phyloP scores from a whole-genome alignment of 2,797 vertebrate genomes.

The Xenopus petersii region DNA sequence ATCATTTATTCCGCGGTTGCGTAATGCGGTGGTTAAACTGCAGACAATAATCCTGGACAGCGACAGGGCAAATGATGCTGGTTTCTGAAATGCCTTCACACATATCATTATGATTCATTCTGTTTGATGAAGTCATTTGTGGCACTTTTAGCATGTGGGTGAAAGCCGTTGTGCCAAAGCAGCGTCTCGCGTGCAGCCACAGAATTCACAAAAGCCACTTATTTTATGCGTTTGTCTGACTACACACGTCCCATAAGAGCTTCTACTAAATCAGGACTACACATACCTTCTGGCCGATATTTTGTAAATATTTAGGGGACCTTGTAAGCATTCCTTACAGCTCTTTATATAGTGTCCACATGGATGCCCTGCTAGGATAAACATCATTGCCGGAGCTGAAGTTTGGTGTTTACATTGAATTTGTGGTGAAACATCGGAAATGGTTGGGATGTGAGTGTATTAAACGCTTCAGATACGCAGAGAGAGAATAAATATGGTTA shows the following conservation, averaged over 20 bases:
- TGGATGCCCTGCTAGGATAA: too few species aligned
- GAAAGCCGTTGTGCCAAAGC: constrained; percentile 10
- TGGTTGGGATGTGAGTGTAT: too few species aligned
- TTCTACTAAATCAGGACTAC: neutral
- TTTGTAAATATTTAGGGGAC: neutral
- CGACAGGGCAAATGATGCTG: constrained; percentile 19
- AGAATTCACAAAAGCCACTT: neutral
- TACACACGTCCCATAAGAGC: neutral
- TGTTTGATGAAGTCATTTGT: constrained; percentile 20
- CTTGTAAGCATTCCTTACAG: neutral
- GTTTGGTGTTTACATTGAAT: neutral
- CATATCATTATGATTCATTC: constrained; percentile 38
- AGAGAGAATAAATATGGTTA: too few species aligned
- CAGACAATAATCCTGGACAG: constrained; percentile 26
- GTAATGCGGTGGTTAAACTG: constrained; percentile 18
- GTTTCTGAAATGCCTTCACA: constrained; percentile 27
- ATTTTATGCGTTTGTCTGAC: neutral
- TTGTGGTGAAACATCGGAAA: too few species aligned
- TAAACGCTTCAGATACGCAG: too few species aligned
- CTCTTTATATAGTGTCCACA: neutral
- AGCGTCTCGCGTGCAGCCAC: neutral
- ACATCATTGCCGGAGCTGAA: neutral
- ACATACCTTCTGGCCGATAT: neutral
- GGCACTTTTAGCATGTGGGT: constrained; percentile 19
- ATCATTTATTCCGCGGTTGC: neutral